Base-by-base conservation (phyloP, 2,888 invertebrate species). In the Erebia epiphron region DNA sequence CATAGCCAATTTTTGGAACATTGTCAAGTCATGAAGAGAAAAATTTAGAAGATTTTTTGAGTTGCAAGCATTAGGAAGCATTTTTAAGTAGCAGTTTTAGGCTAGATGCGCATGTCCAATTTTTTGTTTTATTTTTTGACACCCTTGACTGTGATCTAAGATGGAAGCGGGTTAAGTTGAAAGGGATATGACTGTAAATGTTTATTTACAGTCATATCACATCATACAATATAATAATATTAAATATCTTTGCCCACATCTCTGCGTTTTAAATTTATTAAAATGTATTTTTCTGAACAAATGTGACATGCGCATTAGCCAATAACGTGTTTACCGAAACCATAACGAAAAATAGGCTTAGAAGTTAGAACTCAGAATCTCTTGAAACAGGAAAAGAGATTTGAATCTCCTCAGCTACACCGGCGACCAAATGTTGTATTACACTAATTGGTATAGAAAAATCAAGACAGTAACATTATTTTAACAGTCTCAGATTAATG, bases 1-100 rank as follows among this genome's bases (percentile, higher is more conserved):
- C 16, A 62, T 65, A 35, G 61, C 64, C 10, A 63, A 54, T 70
- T 67, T 72, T 65, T 56, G 58, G 41, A 57, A 65, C 46, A 66
- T 67, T 68, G 56, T 58, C 50, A 62, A 61, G 10, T 26, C 5
- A 11, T 26, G 18, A 16, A 56, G 10, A 57, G 57, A 66, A 43
- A 66, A 62, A 84, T 58, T 58, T 58, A 1, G 26, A 58, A 46
- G 5, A 43, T 60, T 16, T 35, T 35, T 35, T 7, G 18, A 11
- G 41, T 64, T 41, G 16, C 64, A 64, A 64, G 64, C 64, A 64
- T 89, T 88, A 86, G 77, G 74, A 89, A 90, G 89, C 89, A 82
- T 79, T 80, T 75, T 49, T 46, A 8, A 78, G 83, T 87, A 82
- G 78, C 80, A 69, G 83, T 83, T 77, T 82, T 80, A 50, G 46